phyloP scores from a whole-genome alignment of 2,797 vertebrate species.

The Gambusia yucatana region DNA sequence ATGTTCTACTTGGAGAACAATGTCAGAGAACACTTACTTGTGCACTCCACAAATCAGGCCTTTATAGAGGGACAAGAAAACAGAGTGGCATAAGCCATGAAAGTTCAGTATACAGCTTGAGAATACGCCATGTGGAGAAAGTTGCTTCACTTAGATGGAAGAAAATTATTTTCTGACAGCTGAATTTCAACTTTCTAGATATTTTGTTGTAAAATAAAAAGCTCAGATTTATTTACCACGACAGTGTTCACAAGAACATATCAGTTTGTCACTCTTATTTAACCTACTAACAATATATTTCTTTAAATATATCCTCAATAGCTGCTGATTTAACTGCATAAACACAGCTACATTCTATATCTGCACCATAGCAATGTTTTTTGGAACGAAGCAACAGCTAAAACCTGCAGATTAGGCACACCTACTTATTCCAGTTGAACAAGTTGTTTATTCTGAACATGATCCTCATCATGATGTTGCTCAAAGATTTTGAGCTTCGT shows the following conservation, averaged over 20 bases:
- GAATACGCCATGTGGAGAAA: neutral
- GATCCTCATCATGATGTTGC: neutral
- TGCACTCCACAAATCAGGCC: neutral
- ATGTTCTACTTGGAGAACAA: neutral
- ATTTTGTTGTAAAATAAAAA: neutral
- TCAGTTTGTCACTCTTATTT: neutral
- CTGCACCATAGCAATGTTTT: neutral
- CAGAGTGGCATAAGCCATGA: neutral
- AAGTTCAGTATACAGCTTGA: neutral
- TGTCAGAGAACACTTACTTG: too few species aligned
- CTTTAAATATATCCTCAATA: neutral
- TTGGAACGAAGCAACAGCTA: neutral
- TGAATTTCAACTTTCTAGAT: neutral
- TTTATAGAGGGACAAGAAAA: neutral
- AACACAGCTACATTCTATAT: neutral
- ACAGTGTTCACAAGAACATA: neutral
- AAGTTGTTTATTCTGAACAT: neutral
- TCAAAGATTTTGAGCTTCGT: neutral
- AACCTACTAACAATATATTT: neutral
- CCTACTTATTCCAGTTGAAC: neutral
- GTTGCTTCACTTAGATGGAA: neutral
- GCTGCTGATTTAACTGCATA: neutral
- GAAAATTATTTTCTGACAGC: neutral
- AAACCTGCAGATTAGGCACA: neutral
- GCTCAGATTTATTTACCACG: neutral